Evolutionary conservation across 2,797 vertebrate species (phyloP).

Genomic region (Fundulus diaphanus): DNA sequence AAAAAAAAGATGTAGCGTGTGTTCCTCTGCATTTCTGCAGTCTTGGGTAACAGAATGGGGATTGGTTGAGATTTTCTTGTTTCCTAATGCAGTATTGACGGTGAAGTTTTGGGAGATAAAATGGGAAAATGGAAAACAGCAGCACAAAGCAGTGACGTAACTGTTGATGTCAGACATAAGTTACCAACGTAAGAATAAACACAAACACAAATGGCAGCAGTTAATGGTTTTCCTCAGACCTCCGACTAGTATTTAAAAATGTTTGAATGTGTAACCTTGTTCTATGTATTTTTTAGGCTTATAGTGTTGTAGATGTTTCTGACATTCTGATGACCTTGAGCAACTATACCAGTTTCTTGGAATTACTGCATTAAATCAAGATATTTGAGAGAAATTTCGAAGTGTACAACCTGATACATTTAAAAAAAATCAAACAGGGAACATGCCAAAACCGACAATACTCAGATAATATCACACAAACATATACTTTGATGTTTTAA

Average conservation of each 20-base stretch:
- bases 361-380: not conserved
- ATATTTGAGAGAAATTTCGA: not conserved
- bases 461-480: not conserved
- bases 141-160: slow-evolving; percentile 28
- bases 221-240: not conserved
- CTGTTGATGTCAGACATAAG: not conserved
- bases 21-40: not conserved
- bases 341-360: too few species aligned
- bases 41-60: slow-evolving; percentile 29
- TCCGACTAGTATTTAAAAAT: not conserved
- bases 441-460: not conserved
- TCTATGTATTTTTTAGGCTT: not conserved
- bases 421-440: not conserved
- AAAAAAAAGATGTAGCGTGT: not conserved
- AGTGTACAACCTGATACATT: not conserved
- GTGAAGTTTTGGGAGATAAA: slow-evolving; percentile 19
- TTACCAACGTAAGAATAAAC: slow-evolving; percentile 33
- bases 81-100: slow-evolving; percentile 38
- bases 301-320: not conserved
- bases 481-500: too few species aligned
- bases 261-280: not conserved
- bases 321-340: not conserved
- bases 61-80: slow-evolving; percentile 54
- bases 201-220: slow-evolving; percentile 15
- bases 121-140: slow-evolving; percentile 19